A percentile compares a stretch with the other conserved stretches of the same genome.
Evolutionary conservation across 2,113 vertebrate species (phyloP).

Genomic region (Sminthopsis crassicaudata): DNA sequence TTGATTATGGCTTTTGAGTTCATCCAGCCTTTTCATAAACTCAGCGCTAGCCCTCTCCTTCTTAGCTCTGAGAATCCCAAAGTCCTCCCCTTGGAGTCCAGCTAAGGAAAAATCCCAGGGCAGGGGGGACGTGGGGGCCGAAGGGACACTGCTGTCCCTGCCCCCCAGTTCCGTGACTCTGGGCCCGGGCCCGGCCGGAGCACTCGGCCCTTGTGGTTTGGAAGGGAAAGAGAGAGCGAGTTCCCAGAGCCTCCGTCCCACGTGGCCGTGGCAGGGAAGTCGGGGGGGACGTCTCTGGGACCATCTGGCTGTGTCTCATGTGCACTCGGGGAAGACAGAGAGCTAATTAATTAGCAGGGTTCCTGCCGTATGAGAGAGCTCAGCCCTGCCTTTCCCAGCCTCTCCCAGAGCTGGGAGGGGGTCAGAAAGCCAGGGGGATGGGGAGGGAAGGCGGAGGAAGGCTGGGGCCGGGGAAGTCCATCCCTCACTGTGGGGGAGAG

Average conservation of each 20-base stretch:
- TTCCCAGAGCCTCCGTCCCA: not conserved
- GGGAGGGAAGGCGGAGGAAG: not conserved
- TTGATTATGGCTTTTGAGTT: not conserved
- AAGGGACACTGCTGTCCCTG: not conserved
- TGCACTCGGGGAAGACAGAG: slow-evolving; percentile 44
- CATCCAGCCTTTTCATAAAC: not conserved
- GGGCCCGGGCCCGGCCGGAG: not conserved
- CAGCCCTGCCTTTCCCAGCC: slow-evolving; percentile 25
- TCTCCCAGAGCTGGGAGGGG: not conserved
- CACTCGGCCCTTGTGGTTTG: not conserved
- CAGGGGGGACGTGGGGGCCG: too few species aligned
- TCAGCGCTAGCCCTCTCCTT: too few species aligned
- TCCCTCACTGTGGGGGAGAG: too few species aligned
- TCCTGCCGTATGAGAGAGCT: slow-evolving; percentile 24
- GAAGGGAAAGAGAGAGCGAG: not conserved
- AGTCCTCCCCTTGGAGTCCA: not conserved
- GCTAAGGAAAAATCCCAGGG: not conserved
- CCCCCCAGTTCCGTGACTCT: not conserved
- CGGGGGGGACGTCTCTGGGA: slow-evolving; percentile 47
- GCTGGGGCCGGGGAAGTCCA: not conserved
- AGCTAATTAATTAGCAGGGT: slow-evolving; percentile 41
- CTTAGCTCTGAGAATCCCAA: not conserved
- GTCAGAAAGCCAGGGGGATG: not conserved
- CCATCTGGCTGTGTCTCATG: slow-evolving; percentile 67
- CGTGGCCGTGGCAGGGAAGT: slow-evolving; percentile 21